Percentiles rank a stretch among this genome's conserved stretches.
Conservation (phyloP, 2,113 vertebrate species). For the Cranoglanis bouderius region DNA sequence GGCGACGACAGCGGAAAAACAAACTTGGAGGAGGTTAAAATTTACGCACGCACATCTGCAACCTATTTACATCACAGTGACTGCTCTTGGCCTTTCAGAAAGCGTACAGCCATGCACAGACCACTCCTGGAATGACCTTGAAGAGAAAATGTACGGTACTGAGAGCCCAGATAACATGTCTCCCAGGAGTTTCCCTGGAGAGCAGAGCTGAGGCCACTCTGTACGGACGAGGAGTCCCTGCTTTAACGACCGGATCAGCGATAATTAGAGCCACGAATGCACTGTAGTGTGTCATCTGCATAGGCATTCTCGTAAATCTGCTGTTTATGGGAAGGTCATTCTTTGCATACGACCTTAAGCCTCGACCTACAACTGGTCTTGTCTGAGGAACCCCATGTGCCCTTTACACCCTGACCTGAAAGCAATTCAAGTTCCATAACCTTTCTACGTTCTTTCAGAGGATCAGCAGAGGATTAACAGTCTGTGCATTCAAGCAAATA, state of each 20-base stretch:
- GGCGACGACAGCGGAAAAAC: constrained; percentile 27
- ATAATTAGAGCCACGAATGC: neutral
- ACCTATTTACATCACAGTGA: constrained; percentile 23
- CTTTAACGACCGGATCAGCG: neutral
- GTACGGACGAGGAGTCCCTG: neutral
- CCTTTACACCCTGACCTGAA: neutral
- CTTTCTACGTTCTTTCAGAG: neutral
- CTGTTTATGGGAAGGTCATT: neutral
- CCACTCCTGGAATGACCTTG: constrained; percentile 5
- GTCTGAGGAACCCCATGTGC: neutral
- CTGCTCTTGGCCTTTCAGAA: neutral
- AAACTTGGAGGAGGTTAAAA: constrained; percentile 30
- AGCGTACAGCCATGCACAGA: neutral
- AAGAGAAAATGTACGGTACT: neutral
- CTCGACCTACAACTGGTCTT: neutral
- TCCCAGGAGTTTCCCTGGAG: neutral
- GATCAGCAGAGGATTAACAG: neutral
- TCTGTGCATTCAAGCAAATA: neutral
- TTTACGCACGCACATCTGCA: constrained; percentile 20
- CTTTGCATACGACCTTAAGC: neutral
- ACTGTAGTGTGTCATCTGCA: neutral
- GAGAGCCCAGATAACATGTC: neutral
- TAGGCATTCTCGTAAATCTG: neutral
- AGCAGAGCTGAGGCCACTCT: neutral
- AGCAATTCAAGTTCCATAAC: neutral